These are phyloP conservation scores for Ladona fulva DNA, from an alignment of 1,140 invertebrate genomes.

Conservation along the genomic window DNA sequence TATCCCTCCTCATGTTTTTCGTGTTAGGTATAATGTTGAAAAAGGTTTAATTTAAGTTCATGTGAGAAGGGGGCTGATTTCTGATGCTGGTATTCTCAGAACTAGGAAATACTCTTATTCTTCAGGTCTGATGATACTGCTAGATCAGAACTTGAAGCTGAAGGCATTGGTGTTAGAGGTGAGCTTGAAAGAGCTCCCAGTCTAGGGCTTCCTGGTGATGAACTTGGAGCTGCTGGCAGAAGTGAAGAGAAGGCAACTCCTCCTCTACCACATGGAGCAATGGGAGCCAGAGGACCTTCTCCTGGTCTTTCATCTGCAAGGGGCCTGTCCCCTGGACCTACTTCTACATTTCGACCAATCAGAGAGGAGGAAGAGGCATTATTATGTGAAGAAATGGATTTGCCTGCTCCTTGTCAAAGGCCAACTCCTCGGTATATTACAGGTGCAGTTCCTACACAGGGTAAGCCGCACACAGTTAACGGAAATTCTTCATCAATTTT, in stretches of 20 bases:
- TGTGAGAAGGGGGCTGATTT: too few species aligned
- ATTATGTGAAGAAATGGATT: background rate
- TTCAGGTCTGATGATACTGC: constrained; percentile 59
- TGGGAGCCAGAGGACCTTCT: background rate
- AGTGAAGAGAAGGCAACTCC: background rate
- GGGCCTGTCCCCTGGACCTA: background rate
- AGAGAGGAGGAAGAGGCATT: background rate
- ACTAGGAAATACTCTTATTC: background rate
- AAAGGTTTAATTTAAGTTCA: too few species aligned
- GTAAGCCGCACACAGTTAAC: background rate
- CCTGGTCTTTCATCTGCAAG: background rate
- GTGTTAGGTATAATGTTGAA: too few species aligned
- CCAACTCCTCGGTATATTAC: background rate
- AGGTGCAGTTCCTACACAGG: background rate
- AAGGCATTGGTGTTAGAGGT: constrained; percentile 34
- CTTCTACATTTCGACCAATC: background rate
- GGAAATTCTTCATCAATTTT: too few species aligned
- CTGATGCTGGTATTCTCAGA: too few species aligned
- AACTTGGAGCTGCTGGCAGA: background rate
- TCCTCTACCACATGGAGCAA: background rate
- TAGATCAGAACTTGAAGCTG: constrained; percentile 50
- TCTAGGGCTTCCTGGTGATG: background rate
- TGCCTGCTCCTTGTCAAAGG: background rate
- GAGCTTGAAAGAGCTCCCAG: constrained; percentile 35
- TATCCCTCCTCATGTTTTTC: too few species aligned